Conservation (phyloP, 2,797 vertebrate genomes). For the Gobionotothen gibberifrons region DNA sequence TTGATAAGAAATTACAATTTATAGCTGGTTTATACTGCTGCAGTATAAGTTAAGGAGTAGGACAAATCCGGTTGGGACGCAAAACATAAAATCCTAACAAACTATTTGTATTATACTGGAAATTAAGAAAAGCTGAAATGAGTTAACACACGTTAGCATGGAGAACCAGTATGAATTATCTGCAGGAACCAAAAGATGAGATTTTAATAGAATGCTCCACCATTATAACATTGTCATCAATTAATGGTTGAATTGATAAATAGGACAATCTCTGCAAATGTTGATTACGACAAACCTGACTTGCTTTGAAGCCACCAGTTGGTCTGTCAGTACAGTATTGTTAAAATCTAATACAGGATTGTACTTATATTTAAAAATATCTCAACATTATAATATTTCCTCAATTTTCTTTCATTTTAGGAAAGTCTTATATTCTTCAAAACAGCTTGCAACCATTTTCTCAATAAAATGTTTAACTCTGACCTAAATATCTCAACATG, state of each 20-base stretch:
- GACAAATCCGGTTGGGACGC: not conserved
- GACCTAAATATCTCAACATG: not conserved
- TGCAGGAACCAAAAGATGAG: not conserved
- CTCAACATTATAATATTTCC: not conserved
- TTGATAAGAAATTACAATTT: not conserved
- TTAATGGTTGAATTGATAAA: not conserved
- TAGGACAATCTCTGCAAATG: not conserved
- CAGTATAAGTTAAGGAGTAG: not conserved
- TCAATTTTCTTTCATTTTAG: not conserved
- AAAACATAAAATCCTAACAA: not conserved
- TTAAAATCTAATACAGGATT: not conserved
- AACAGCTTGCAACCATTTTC: not conserved
- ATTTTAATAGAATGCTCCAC: too few species aligned
- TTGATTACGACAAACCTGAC: not conserved
- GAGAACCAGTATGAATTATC: not conserved
- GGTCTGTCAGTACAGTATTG: not conserved
- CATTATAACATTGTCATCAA: not conserved
- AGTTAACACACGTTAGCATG: not conserved
- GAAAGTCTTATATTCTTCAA: not conserved
- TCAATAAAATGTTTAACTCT: not conserved
- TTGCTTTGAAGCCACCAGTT: not conserved
- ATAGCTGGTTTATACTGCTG: not conserved
- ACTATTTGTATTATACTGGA: too few species aligned
- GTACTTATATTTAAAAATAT: not conserved
- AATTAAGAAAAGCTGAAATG: not conserved